These are phyloP conservation scores for Drosophila subquinaria DNA, from an alignment of 2,888 invertebrate genomes.

Conservation along the genomic window DNA sequence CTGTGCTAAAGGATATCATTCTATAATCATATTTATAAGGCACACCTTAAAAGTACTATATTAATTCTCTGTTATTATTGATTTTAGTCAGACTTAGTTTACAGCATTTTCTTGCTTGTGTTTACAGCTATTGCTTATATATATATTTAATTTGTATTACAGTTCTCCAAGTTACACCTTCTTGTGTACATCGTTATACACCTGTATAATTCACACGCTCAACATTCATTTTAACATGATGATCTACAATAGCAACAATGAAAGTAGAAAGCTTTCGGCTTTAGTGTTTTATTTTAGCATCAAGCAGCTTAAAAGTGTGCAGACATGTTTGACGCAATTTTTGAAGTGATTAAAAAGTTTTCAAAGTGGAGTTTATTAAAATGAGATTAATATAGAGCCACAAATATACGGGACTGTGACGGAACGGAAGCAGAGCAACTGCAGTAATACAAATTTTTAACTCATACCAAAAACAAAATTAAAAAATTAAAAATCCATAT, in stretches of 20 bases:
- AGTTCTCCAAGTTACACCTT: background rate
- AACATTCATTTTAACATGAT: conserved; percentile 9
- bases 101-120: too few species aligned
- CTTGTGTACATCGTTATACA: conserved; percentile 6
- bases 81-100: background rate
- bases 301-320: conserved; percentile 40
- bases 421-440: background rate
- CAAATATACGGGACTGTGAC: conserved; percentile 14
- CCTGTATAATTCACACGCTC: conserved; percentile 8
- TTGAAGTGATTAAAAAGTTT: conserved; percentile 82
- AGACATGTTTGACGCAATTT: conserved; percentile 70
- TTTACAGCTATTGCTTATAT: background rate
- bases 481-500: too few species aligned
- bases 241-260: conserved; percentile 19
- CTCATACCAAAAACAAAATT: background rate
- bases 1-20: background rate
- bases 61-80: background rate
- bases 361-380: conserved; percentile 75
- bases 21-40: background rate
- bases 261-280: conserved; percentile 12
- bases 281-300: conserved; percentile 32
- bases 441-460: background rate
- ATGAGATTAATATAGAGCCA: conserved; percentile 64
- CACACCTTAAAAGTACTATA: background rate
- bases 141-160: background rate